Percentiles rank a stretch among this genome's conserved stretches.
Conservation (phyloP, 2,888 invertebrate genomes). For the Hoplodrina ambigua region DNA sequence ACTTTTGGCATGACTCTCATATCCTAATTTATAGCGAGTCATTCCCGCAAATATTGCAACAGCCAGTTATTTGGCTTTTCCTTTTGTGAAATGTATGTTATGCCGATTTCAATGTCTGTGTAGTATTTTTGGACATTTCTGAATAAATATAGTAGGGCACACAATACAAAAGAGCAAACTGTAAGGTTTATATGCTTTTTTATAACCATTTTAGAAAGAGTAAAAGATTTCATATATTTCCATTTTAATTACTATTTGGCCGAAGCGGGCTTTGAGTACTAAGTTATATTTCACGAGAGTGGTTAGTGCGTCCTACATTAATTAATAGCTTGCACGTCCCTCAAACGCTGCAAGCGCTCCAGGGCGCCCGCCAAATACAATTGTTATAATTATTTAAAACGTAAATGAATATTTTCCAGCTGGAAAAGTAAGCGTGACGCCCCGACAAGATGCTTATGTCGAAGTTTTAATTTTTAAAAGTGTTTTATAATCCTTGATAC, state of each 20-base stretch:
- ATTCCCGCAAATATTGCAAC: constrained; percentile 58
- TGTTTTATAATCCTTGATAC: constrained; percentile 13
- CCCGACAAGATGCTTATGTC: constrained; percentile 3
- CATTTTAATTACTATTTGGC: neutral
- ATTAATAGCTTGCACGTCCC: constrained; percentile 24
- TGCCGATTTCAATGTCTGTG: constrained; percentile 24
- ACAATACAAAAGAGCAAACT: neutral
- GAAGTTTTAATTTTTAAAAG: constrained; percentile 29
- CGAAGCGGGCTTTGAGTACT: neutral
- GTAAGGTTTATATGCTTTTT: neutral
- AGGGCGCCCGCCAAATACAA: constrained; percentile 30
- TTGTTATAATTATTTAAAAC: constrained; percentile 45
- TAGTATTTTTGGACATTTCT: constrained; percentile 23
- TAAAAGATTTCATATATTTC: neutral
- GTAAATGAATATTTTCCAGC: constrained; percentile 47
- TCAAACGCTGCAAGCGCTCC: constrained; percentile 29
- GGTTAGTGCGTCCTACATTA: constrained; percentile 19
- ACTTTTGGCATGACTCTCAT: constrained; percentile 63
- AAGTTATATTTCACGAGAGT: constrained; percentile 3
- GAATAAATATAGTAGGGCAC: constrained; percentile 1
- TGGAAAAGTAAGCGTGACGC: neutral
- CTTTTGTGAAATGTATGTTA: constrained; percentile 46
- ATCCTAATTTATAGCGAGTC: constrained; percentile 62
- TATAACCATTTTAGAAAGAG: neutral
- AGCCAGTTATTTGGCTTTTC: constrained; percentile 40